Percentiles rank a stretch among this genome's conserved stretches.
phyloP scores from a whole-genome alignment of 2,113 vertebrate genomes.

The Phalacrocorax brasilianus region DNA sequence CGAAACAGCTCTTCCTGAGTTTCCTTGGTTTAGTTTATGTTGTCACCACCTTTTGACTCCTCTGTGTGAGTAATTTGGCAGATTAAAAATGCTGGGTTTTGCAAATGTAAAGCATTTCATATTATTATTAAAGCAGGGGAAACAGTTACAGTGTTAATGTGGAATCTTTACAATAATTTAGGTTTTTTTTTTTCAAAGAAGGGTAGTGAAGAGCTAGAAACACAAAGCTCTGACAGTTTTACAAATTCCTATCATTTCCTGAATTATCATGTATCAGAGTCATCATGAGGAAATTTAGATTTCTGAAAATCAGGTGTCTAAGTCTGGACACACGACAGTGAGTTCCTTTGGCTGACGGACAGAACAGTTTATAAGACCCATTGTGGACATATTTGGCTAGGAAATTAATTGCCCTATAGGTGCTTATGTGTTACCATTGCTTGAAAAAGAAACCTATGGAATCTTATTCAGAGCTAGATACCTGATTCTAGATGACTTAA shows the following conservation, averaged over 20 bases:
- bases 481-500: neutral
- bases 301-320: neutral
- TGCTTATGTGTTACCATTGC: neutral
- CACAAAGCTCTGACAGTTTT: neutral
- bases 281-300: neutral
- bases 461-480: neutral
- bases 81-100: neutral
- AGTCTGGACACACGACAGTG: neutral
- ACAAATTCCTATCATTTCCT: neutral
- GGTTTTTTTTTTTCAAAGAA: neutral
- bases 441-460: neutral
- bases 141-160: neutral
- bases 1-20: neutral
- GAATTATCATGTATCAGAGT: neutral
- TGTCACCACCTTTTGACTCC: neutral
- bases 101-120: neutral
- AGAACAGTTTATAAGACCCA: neutral
- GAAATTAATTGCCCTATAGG: neutral
- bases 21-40: neutral
- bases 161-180: neutral
- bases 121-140: neutral
- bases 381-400: neutral
- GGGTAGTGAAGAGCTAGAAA: neutral
- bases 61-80: neutral
- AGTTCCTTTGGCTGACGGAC: neutral